Percentiles rank a stretch among this genome's conserved stretches.
Evolutionary conservation across 2,113 vertebrate species (phyloP).

Genomic region (human): DNA sequence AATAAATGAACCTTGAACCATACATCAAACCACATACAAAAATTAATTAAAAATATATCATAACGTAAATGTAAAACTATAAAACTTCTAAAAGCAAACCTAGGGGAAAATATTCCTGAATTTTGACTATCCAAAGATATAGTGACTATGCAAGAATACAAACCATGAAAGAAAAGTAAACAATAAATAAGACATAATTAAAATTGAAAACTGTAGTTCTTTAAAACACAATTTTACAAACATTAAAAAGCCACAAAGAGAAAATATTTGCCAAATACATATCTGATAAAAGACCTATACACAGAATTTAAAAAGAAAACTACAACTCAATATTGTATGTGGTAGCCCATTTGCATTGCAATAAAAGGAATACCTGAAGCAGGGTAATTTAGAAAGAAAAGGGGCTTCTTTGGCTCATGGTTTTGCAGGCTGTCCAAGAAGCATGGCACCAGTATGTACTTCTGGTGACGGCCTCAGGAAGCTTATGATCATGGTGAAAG

Average conservation of each 20-base stretch:
- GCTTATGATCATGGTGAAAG: too few species aligned
- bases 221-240: background rate
- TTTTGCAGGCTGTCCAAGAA: too few species aligned
- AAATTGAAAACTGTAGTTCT: background rate
- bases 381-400: too few species aligned
- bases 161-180: background rate
- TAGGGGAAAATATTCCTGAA: background rate
- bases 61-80: background rate
- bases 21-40: background rate
- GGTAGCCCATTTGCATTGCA: too few species aligned
- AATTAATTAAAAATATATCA: background rate
- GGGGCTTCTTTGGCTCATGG: too few species aligned
- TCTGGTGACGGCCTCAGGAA: too few species aligned
- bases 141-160: background rate
- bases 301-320: constrained; percentile 16
- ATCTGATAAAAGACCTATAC: background rate
- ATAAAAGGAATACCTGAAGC: too few species aligned
- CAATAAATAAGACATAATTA: background rate
- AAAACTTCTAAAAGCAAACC: background rate
- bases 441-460: too few species aligned
- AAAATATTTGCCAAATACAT: background rate
- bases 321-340: background rate
- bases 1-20: background rate
- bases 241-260: background rate
- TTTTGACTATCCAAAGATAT: background rate